Conservation (phyloP, 2,113 vertebrate species). For the Arenaria interpres region DNA sequence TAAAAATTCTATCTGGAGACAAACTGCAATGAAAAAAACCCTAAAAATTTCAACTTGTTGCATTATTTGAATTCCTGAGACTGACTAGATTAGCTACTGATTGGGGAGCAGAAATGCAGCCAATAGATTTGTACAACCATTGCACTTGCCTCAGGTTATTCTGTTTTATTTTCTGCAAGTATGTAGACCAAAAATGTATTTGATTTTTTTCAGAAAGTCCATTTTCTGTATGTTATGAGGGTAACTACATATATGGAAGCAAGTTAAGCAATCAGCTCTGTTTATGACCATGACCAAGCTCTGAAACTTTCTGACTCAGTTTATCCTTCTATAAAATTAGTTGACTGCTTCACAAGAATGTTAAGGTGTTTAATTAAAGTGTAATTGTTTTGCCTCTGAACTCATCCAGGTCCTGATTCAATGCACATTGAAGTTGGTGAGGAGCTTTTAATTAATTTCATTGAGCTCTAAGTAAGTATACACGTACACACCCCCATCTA, state of each 20-base stretch:
- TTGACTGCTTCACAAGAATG: constrained; percentile 33
- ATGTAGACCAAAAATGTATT: background rate
- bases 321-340: constrained; percentile 33
- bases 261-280: background rate
- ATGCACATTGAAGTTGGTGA: constrained; percentile 6
- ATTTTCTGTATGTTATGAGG: background rate
- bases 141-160: background rate
- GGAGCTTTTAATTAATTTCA: constrained; percentile 66
- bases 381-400: constrained; percentile 56
- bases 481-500: background rate
- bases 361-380: constrained; percentile 58
- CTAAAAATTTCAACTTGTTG: background rate
- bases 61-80: background rate
- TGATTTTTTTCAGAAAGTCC: background rate
- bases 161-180: background rate
- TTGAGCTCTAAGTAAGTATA: constrained; percentile 42
- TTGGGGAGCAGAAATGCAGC: background rate
- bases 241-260: background rate
- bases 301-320: constrained; percentile 48
- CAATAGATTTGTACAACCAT: background rate
- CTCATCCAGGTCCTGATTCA: constrained; percentile 44
- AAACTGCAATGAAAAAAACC: background rate
- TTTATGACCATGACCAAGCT: constrained; percentile 2
- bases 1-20: background rate
- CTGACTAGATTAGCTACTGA: background rate